Conservation (phyloP, 2,888 invertebrate genomes). For the Linyphia triangularis region DNA sequence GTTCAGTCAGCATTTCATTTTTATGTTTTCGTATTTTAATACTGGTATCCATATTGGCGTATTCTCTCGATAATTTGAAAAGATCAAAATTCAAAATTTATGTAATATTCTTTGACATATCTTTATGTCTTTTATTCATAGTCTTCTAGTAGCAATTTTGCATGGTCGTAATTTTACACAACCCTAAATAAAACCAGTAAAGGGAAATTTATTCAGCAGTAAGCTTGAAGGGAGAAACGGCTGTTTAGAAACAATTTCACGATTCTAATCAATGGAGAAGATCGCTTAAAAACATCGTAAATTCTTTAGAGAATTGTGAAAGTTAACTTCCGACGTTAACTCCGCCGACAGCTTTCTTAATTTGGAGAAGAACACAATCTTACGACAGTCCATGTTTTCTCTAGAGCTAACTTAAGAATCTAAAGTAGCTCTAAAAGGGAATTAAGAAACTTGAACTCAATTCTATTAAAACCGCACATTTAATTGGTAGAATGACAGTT, state of each 20-base stretch:
- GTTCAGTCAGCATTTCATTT: no score
- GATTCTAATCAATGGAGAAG: constrained; percentile 17
- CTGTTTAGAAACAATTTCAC: constrained; percentile 25
- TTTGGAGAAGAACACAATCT: background rate
- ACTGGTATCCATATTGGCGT: no score
- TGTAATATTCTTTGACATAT: background rate
- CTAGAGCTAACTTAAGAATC: background rate
- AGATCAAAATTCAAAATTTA: background rate
- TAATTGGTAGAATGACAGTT: background rate
- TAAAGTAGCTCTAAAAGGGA: background rate
- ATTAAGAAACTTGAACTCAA: background rate
- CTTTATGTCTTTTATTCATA: background rate
- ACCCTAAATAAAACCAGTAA: constrained; percentile 19
- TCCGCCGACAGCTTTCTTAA: constrained; percentile 30
- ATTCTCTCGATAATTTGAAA: background rate
- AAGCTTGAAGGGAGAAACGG: background rate
- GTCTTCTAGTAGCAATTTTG: background rate
- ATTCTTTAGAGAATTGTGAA: constrained; percentile 15
- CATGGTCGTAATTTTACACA: background rate
- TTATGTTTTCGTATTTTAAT: no score
- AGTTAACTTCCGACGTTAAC: constrained; percentile 26
- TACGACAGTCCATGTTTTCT: background rate
- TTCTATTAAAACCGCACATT: background rate
- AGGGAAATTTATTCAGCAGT: constrained; percentile 20
- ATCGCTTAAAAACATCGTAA: constrained; percentile 28